Evolutionary conservation across 2,797 vertebrate species (phyloP).

Genomic region (Girardinus metallicus): DNA sequence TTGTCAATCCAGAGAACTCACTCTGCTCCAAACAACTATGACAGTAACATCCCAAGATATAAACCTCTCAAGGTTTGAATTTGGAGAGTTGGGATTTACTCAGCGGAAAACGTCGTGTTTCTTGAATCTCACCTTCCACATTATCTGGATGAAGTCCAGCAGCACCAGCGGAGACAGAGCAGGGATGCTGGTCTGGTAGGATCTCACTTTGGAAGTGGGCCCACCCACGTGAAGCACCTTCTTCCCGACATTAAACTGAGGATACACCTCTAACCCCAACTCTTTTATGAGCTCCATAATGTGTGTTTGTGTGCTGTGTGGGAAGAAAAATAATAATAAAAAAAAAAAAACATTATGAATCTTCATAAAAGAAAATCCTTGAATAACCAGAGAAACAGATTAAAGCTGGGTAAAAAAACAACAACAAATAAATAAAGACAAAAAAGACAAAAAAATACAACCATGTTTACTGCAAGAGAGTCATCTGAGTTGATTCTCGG

Average conservation of each 20-base stretch:
- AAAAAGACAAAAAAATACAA: background rate
- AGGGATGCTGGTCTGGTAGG: slow-evolving; percentile 74
- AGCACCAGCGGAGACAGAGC: slow-evolving; percentile 63
- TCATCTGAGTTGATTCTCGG: background rate
- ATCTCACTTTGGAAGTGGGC: slow-evolving; percentile 61
- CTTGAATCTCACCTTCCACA: slow-evolving; percentile 73
- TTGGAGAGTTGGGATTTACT: slow-evolving; percentile 3
- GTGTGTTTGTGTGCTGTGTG: slow-evolving; percentile 74
- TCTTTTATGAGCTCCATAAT: slow-evolving; percentile 79
- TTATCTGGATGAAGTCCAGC: slow-evolving; percentile 71
- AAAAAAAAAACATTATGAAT: background rate
- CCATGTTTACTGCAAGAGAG: background rate
- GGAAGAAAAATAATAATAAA: background rate
- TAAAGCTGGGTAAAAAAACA: background rate
- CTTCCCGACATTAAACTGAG: slow-evolving; percentile 74
- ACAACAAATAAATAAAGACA: background rate
- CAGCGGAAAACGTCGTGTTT: background rate
- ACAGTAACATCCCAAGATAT: background rate
- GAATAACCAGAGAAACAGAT: background rate
- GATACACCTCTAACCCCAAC: slow-evolving; percentile 73
- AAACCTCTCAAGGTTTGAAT: background rate
- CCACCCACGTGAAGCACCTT: slow-evolving; percentile 79
- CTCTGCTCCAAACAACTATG: background rate
- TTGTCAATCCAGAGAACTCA: slow-evolving; percentile 11
- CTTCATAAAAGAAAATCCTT: slow-evolving; percentile 3